A percentile compares a stretch with the other conserved stretches of the same genome.
Evolutionary conservation across 2,888 invertebrate species (phyloP).

Genomic region (Antitype chi): DNA sequence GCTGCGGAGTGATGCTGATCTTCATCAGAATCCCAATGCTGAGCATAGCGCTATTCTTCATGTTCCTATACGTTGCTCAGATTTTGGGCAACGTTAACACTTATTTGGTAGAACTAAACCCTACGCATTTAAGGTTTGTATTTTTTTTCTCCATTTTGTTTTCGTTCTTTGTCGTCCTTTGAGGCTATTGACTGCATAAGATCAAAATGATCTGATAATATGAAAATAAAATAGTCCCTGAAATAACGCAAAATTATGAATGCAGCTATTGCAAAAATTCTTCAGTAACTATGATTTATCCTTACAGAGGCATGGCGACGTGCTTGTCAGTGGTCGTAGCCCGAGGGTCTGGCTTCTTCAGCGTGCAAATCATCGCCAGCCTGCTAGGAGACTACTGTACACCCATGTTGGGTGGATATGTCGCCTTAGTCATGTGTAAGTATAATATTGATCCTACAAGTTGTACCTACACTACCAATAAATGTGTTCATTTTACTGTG

Average conservation of each 20-base stretch:
- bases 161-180: no score
- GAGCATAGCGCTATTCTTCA: slow-evolving; percentile 80
- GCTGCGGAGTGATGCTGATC: slow-evolving; percentile 75
- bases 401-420: slow-evolving; percentile 79
- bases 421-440: slow-evolving; percentile 79
- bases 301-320: slow-evolving; percentile 83
- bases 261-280: neutral
- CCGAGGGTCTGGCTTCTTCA: slow-evolving; percentile 83
- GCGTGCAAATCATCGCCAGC: slow-evolving; percentile 82
- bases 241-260: neutral
- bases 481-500: neutral
- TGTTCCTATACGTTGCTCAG: slow-evolving; percentile 80
- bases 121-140: slow-evolving; percentile 82
- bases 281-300: neutral
- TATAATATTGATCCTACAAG: slow-evolving; percentile 24
- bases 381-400: slow-evolving; percentile 78
- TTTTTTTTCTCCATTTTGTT: no score
- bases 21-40: slow-evolving; percentile 78
- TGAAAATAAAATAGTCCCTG: neutral
- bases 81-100: slow-evolving; percentile 84
- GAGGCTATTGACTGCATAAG: no score
- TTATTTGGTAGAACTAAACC: slow-evolving; percentile 83
- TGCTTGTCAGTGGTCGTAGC: slow-evolving; percentile 84
- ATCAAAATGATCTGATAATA: neutral
- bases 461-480: no score